A percentile compares a stretch with the other conserved stretches of the same genome.
Evolutionary conservation across 2,797 vertebrate genomes (phyloP).

Genomic region (Otolemur crassicaudatus): DNA sequence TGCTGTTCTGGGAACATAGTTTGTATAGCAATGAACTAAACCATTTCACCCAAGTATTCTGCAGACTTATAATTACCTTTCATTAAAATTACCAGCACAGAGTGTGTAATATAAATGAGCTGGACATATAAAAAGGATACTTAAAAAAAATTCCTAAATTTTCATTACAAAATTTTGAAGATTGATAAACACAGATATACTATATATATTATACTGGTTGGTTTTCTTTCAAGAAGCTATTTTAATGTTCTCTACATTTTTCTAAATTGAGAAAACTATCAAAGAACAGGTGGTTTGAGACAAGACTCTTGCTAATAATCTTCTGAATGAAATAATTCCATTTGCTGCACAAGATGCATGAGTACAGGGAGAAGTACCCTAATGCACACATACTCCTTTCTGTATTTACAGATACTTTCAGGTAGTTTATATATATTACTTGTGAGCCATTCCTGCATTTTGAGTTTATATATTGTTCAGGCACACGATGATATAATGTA

Average conservation of each 20-base stretch:
- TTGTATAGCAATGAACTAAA: neutral
- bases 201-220: neutral
- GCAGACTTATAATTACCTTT: neutral
- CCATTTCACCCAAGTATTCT: neutral
- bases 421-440: neutral
- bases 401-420: neutral
- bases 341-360: neutral
- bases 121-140: neutral
- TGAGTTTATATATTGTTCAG: neutral
- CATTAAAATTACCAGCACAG: neutral
- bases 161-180: neutral
- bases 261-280: neutral
- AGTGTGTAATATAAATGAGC: neutral
- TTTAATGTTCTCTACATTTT: neutral
- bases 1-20: neutral
- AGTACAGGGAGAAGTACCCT: rapidly evolving
- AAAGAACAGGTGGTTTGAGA: neutral
- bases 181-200: neutral
- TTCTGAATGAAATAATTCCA: neutral
- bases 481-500: neutral
- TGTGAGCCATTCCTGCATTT: neutral
- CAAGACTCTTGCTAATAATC: neutral
- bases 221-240: neutral
- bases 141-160: neutral
- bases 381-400: neutral